Conservation (phyloP, 2,888 invertebrate genomes). For the Mallateleia sp. region DNA sequence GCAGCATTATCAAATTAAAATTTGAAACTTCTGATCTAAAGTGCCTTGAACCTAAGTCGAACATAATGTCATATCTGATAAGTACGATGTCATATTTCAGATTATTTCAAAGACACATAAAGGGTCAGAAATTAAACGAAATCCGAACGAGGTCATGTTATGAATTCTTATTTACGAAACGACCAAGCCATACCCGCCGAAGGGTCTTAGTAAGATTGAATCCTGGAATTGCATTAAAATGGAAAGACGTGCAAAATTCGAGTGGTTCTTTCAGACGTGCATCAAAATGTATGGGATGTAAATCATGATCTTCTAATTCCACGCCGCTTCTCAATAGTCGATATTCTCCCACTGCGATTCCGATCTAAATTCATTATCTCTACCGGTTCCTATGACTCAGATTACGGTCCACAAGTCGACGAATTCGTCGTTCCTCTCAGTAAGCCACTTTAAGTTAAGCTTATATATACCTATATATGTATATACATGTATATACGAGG, state of each 20-base stretch:
- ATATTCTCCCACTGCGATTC: constrained; percentile 61
- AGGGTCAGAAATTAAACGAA: constrained; percentile 1
- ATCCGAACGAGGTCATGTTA: constrained; percentile 29
- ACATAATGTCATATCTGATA: too few species aligned
- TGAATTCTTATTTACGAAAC: constrained; percentile 51
- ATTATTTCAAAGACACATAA: background rate
- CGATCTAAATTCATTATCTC: constrained; percentile 75
- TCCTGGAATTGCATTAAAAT: constrained; percentile 65
- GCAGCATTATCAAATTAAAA: too few species aligned
- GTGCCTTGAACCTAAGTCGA: too few species aligned
- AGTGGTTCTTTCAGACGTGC: constrained; percentile 62
- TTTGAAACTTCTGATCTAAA: too few species aligned
- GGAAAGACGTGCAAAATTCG: constrained; percentile 64
- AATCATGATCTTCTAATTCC: constrained; percentile 73
- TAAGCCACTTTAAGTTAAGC: constrained; percentile 62
- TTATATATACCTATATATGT: constrained; percentile 20
- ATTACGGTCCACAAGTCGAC: constrained; percentile 64
- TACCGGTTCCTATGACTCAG: constrained; percentile 53
- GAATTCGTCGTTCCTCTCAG: constrained; percentile 66
- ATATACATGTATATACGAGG: constrained; percentile 6
- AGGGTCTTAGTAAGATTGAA: constrained; percentile 50
- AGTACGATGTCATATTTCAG: too few species aligned
- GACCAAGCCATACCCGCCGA: constrained; percentile 22
- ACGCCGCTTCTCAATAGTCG: constrained; percentile 63
- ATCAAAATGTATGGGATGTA: constrained; percentile 76